These are phyloP conservation scores for Sarotherodon lohbergeri DNA, from an alignment of 2,113 vertebrate species.

Conservation along the genomic window DNA sequence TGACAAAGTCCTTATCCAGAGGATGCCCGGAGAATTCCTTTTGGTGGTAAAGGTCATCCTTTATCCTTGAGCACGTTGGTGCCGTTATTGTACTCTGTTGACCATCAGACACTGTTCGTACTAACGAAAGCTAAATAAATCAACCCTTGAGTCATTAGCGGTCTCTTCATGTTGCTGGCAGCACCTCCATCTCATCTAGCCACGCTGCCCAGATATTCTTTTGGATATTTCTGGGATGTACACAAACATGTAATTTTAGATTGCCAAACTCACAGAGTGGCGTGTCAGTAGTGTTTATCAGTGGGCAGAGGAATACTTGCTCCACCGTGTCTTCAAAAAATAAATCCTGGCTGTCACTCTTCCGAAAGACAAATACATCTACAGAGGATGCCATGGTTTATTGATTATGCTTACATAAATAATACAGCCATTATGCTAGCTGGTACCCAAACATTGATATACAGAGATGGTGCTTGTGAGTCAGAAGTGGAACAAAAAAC, in stretches of 20 bases:
- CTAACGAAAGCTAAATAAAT: background rate
- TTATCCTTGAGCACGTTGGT: background rate
- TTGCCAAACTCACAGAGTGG: conserved; percentile 5
- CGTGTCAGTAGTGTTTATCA: conserved; percentile 51
- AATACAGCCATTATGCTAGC: conserved; percentile 43
- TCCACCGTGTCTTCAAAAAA: conserved; percentile 48
- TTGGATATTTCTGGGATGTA: conserved; percentile 26
- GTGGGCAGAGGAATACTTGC: conserved; percentile 36
- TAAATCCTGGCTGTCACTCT: conserved; percentile 50
- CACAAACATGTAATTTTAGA: conserved; percentile 55
- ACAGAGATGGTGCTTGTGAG: background rate
- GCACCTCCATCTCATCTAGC: background rate
- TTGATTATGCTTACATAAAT: conserved; percentile 60
- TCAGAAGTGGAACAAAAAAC: conserved; percentile 7
- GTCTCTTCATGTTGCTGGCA: background rate
- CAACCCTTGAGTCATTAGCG: background rate
- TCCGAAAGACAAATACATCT: conserved; percentile 34
- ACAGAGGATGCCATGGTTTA: conserved; percentile 53
- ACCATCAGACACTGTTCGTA: background rate
- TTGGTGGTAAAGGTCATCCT: background rate
- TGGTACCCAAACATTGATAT: conserved; percentile 36
- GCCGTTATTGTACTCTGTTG: background rate
- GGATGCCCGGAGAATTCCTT: background rate
- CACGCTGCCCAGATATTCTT: background rate
- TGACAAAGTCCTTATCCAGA: background rate